A percentile compares a stretch with the other conserved stretches of the same genome.
phyloP scores from a whole-genome alignment of 2,113 vertebrate genomes.

The Paedocypris sp. region DNA sequence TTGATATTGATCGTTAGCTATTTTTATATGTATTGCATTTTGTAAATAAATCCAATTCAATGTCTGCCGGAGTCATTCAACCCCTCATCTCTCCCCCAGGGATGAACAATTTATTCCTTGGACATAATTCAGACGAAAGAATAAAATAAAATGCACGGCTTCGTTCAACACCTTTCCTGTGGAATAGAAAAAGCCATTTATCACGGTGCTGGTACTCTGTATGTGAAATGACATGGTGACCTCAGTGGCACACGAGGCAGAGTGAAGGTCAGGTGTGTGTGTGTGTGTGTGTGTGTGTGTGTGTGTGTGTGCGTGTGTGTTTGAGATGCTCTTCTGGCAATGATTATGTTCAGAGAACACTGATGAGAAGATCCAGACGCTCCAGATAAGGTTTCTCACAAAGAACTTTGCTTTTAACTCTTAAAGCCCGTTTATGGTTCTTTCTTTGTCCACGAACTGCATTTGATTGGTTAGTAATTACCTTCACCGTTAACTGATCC shows the following conservation, averaged over 20 bases:
- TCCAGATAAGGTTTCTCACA: slow-evolving; percentile 12
- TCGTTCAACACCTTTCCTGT: neutral
- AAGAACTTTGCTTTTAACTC: neutral
- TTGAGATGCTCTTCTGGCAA: slow-evolving; percentile 41
- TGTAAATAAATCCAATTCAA: no score
- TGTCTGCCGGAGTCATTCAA: no score
- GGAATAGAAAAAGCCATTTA: neutral
- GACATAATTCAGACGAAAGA: no score
- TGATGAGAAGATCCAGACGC: slow-evolving; percentile 34
- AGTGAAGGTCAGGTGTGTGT: slow-evolving; percentile 26
- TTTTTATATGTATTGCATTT: no score
- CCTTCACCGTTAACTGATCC: no score
- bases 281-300: no score
- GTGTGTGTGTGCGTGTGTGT: no score
- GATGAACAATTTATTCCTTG: no score
- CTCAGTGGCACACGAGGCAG: slow-evolving; percentile 30
- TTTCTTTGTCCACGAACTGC: neutral
- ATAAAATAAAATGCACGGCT: no score
- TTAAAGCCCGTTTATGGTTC: neutral
- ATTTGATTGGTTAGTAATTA: no score
- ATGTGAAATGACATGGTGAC: neutral
- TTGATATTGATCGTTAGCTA: no score
- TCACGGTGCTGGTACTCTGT: neutral
- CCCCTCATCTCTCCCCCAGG: no score
- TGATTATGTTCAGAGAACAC: slow-evolving; percentile 35